Conservation (phyloP, 35 echinoderm and acorn worm species). For the Ophioderma brevispina region DNA sequence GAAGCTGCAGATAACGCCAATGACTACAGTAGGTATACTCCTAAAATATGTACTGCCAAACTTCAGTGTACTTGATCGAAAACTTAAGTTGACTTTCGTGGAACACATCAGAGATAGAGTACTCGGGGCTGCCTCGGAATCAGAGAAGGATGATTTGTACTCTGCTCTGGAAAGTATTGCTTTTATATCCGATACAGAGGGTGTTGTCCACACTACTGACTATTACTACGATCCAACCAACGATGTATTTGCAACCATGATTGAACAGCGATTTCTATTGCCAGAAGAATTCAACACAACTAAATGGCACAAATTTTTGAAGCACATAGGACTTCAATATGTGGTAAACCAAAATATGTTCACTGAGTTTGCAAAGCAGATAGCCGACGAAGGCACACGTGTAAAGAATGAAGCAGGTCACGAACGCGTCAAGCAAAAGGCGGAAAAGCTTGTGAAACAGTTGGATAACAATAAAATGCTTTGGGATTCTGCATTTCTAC, state of each 20-base stretch:
- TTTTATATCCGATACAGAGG: background rate
- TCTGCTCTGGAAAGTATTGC: background rate
- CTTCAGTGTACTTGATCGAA: background rate
- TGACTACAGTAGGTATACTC: background rate
- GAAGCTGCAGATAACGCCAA: constrained; percentile 11
- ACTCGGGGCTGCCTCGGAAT: background rate
- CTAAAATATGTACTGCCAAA: constrained; percentile 33
- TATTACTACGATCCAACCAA: constrained; percentile 5
- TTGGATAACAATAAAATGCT: background rate
- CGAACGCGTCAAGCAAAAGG: background rate
- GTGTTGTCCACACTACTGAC: background rate
- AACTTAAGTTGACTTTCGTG: background rate
- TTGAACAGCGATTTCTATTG: background rate
- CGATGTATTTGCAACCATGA: constrained; percentile 3
- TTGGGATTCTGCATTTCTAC: background rate
- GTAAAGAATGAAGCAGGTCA: background rate
- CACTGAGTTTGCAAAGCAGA: background rate
- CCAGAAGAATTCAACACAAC: background rate
- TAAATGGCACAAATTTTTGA: background rate
- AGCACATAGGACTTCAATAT: background rate
- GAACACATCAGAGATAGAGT: constrained; percentile 16
- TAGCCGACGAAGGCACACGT: background rate
- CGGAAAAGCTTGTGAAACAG: background rate
- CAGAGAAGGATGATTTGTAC: background rate
- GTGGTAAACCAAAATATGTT: background rate